phyloP scores from a whole-genome alignment of 53 echinoderm and acorn worm species.

The Patiria pectinifera region DNA sequence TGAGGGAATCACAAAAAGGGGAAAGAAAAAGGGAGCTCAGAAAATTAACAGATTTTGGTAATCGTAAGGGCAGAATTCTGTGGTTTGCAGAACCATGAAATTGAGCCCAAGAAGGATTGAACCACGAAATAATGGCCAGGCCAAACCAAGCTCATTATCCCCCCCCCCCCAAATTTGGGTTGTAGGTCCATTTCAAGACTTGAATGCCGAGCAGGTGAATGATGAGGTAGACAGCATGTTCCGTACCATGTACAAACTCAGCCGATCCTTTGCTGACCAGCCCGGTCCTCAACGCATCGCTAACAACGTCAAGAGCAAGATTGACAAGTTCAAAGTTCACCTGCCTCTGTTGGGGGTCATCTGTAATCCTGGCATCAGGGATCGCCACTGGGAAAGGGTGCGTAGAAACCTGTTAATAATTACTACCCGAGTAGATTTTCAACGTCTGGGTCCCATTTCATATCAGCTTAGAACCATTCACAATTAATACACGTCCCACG shows the following conservation, averaged over 20 bases:
- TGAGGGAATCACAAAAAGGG: too few relatives aligned
- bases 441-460: not conserved
- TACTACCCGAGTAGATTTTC: too few relatives aligned
- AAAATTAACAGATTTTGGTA: not conserved
- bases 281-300: constrained; percentile 94
- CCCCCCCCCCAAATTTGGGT: not conserved
- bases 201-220: constrained; percentile 87
- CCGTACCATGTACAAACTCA: constrained; percentile 95
- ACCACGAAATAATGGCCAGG: too few relatives aligned
- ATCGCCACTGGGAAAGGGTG: constrained; percentile 93
- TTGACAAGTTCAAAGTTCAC: constrained; percentile 98
- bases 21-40: too few relatives aligned
- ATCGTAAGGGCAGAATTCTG: too few relatives aligned
- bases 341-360: constrained; percentile 91
- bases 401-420: not conserved
- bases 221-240: constrained; percentile 95
- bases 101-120: too few relatives aligned
- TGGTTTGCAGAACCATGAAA: too few relatives aligned
- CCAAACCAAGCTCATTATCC: too few relatives aligned
- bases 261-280: constrained; percentile 87
- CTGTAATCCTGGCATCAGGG: constrained; percentile 98
- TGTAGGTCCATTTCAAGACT: constrained; percentile 91
- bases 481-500: too few relatives aligned
- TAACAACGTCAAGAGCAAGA: constrained; percentile 98
- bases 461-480: too few relatives aligned